Percentiles rank a stretch among this genome's conserved stretches.
Conservation (phyloP, 1,140 invertebrate species). For the Mizuhopecten yessoensis region DNA sequence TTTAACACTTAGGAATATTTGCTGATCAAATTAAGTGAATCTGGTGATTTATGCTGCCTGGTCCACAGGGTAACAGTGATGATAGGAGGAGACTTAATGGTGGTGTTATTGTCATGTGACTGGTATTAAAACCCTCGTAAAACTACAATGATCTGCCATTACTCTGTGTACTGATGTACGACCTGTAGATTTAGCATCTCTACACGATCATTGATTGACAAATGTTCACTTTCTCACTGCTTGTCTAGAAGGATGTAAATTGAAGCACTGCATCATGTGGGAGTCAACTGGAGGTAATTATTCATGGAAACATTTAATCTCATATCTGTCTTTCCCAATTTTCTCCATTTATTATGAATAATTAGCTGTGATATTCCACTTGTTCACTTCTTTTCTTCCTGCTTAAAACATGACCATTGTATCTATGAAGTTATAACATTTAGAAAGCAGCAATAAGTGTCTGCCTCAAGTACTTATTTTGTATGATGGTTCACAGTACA, state of each 20-base stretch:
- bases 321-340: background rate
- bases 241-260: background rate
- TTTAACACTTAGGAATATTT: background rate
- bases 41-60: background rate
- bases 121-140: conserved; percentile 19
- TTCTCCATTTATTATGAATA: background rate
- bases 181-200: conserved; percentile 10
- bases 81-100: conserved; percentile 19
- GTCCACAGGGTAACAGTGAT: background rate
- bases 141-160: background rate
- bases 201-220: background rate
- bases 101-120: conserved; percentile 25
- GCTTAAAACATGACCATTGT: background rate
- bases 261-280: conserved; percentile 23
- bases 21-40: conserved; percentile 30
- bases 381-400: background rate
- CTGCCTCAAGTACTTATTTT: background rate
- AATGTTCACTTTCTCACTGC: background rate
- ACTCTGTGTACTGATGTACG: conserved; percentile 2
- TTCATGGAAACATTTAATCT: background rate
- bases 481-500: background rate
- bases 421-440: no score
- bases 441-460: background rate
- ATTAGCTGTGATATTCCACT: background rate
- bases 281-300: background rate